Percentiles rank a stretch among this genome's conserved stretches.
Evolutionary conservation across 2,797 vertebrate genomes (phyloP).

Genomic region (Chlorospingus flavigularis): DNA sequence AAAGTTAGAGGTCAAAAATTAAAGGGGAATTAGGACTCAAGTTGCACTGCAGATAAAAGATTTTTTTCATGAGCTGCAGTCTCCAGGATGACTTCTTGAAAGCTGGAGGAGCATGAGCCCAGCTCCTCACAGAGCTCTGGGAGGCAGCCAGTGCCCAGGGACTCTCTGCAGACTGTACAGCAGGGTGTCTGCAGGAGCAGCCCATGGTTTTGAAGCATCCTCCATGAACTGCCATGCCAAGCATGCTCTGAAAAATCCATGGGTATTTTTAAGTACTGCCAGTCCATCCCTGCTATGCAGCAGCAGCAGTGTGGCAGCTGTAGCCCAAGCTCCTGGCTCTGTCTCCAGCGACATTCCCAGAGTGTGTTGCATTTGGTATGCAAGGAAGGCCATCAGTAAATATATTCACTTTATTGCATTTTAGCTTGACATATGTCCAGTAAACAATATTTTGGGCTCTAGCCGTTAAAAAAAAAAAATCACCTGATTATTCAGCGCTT

Average conservation of each 20-base stretch:
- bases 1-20: background rate
- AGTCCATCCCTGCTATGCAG: background rate
- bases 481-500: conserved; percentile 51
- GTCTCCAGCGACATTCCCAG: background rate
- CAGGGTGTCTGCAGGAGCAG: background rate
- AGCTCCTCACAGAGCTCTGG: background rate
- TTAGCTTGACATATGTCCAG: conserved; percentile 65
- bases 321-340: background rate
- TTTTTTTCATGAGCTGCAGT: background rate
- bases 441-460: conserved; percentile 51
- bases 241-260: background rate
- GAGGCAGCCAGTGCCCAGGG: background rate
- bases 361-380: background rate
- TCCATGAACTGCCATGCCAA: background rate
- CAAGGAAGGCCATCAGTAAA: conserved; percentile 17
- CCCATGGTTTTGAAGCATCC: background rate
- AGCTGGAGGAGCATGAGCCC: background rate
- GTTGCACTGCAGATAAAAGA: conserved; percentile 14
- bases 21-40: conserved; percentile 28
- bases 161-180: background rate
- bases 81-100: background rate
- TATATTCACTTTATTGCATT: conserved; percentile 53
- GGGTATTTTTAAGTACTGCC: background rate
- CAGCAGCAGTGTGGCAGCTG: background rate
- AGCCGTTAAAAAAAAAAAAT: background rate